Conservation (phyloP, 2,113 vertebrate genomes). For the zebrafish (Danio rerio) region GRCz12tu NC_133195.1:50031501-50032000, state of each 20-base stretch:
- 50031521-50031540: too few species aligned
- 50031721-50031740: constrained; percentile 94
- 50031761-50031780: constrained; percentile 91
- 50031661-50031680: too few species aligned
- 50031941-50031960: constrained; percentile 68
- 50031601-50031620: too few species aligned
- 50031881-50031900: constrained; percentile 79
- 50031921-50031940: constrained; percentile 13
- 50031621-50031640: too few species aligned
- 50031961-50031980: constrained; percentile 86
- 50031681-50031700: too few species aligned
- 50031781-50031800: constrained; percentile 84
- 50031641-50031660: too few species aligned
- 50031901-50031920: neutral
- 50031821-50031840: constrained; percentile 89
- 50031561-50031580: too few species aligned
- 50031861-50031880: constrained; percentile 68
- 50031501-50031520: too few species aligned
- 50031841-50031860: constrained; percentile 77
- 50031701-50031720: constrained; percentile 59
- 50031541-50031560: too few species aligned
- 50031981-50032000: constrained; percentile 68
- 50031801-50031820: constrained; percentile 94
- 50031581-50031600: too few species aligned
- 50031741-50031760: constrained; percentile 88